Evolutionary conservation across 2,113 vertebrate species (phyloP).

Genomic region (Ailuropoda melanoleuca): DNA sequence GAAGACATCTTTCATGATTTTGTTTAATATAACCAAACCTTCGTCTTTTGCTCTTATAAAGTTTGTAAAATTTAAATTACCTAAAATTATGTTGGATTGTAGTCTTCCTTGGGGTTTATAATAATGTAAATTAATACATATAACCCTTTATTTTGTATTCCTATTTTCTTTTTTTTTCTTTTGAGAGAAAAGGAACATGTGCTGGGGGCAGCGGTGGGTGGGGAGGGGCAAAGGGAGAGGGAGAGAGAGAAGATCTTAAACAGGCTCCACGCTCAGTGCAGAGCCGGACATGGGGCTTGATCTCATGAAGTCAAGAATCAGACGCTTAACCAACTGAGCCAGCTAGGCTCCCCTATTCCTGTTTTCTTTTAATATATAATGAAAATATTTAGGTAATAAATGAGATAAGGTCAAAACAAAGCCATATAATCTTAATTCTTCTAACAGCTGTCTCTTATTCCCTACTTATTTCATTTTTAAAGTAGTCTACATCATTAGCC

Average conservation of each 20-base stretch:
- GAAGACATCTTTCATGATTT: constrained; percentile 8
- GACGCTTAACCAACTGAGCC: not conserved
- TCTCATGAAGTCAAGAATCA: not conserved
- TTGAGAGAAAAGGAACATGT: not conserved
- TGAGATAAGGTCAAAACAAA: constrained; percentile 5
- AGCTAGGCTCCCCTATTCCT: not conserved
- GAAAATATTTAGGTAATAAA: not conserved
- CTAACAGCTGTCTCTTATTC: not conserved
- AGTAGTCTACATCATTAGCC: not conserved
- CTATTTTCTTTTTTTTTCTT: not conserved
- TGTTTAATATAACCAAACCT: not conserved
- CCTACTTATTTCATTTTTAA: constrained; percentile 10
- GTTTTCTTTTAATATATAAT: constrained; percentile 20
- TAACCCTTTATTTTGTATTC: not conserved
- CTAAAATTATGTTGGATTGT: not conserved
- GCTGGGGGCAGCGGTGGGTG: not conserved
- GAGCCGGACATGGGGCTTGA: too few relatives aligned
- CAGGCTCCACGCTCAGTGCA: too few relatives aligned
- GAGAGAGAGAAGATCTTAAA: too few relatives aligned
- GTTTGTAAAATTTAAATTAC: not conserved
- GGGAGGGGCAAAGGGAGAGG: too few relatives aligned
- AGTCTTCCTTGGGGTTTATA: not conserved
- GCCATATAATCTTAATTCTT: not conserved
- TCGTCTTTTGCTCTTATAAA: not conserved
- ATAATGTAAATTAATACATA: not conserved